These are phyloP conservation scores for Malurus melanocephalus DNA, from an alignment of 2,113 vertebrate species.

Conservation along the genomic window DNA sequence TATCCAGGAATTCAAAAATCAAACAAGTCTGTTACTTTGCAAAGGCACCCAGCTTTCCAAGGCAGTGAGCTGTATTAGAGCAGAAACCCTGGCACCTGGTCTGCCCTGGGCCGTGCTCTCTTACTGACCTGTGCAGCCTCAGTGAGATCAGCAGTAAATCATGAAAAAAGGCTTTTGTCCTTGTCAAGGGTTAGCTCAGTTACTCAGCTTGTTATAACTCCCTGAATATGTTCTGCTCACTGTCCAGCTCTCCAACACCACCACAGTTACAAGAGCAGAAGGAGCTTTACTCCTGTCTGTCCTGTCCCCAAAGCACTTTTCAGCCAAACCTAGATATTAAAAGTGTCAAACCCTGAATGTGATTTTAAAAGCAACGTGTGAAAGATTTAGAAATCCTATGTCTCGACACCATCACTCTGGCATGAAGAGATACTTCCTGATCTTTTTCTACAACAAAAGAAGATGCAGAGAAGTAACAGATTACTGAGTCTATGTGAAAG, in stretches of 20 bases:
- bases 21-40: not conserved
- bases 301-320: not conserved
- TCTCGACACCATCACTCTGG: not conserved
- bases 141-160: not conserved
- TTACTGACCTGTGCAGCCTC: not conserved
- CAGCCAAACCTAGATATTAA: not conserved
- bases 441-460: not conserved
- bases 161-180: not conserved
- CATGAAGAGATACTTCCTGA: not conserved
- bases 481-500: not conserved
- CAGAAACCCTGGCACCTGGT: not conserved
- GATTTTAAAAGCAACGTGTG: not conserved
- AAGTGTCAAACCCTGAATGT: not conserved
- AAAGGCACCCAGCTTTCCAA: not conserved
- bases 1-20: not conserved
- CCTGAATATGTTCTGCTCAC: not conserved
- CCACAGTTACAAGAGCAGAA: not conserved
- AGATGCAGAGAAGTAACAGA: not conserved
- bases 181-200: not conserved
- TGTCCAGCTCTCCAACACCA: not conserved
- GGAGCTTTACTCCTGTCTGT: not conserved
- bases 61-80: fast-evolving
- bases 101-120: not conserved
- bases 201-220: not conserved
- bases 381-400: not conserved